Conservation (phyloP, 2,113 vertebrate species). For the Prochilodus magdalenae region DNA sequence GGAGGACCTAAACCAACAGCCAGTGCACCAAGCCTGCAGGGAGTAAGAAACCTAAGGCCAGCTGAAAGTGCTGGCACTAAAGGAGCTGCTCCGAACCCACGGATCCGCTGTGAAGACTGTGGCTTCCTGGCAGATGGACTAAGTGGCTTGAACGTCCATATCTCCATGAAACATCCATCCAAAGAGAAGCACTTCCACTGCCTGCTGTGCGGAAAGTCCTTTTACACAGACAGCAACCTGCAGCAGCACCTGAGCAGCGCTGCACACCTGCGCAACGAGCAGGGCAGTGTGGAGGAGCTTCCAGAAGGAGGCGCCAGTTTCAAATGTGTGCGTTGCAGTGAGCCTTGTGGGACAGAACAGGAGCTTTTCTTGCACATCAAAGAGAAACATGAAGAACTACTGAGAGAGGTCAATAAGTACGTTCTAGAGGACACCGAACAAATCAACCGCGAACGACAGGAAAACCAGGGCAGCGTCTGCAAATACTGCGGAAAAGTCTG, state of each 20-base stretch:
- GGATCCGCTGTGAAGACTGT: constrained; percentile 94
- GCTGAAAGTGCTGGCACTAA: constrained; percentile 43
- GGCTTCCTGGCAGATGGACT: constrained; percentile 96
- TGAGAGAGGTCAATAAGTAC: constrained; percentile 96
- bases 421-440: constrained; percentile 96
- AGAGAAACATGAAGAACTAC: constrained; percentile 94
- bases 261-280: constrained; percentile 90
- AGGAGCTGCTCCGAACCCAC: constrained; percentile 67
- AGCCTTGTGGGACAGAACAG: constrained; percentile 92
- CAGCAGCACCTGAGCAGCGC: constrained; percentile 96
- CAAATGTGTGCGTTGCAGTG: constrained; percentile 94
- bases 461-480: constrained; percentile 95
- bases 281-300: constrained; percentile 91
- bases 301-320: constrained; percentile 93
- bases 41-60: constrained; percentile 67
- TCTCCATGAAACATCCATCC: constrained; percentile 97
- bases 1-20: constrained; percentile 54
- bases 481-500: constrained; percentile 97
- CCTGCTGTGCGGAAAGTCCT: constrained; percentile 95
- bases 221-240: constrained; percentile 96
- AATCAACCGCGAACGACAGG: constrained; percentile 95
- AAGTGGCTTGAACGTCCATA: constrained; percentile 96
- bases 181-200: constrained; percentile 98
- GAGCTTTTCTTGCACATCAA: constrained; percentile 95
- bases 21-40: constrained; percentile 50